Evolutionary conservation across 2,113 vertebrate species (phyloP), one percentile per base, ranked within the genome.

Genomic region (Myxocyprinus asiaticus): DNA sequence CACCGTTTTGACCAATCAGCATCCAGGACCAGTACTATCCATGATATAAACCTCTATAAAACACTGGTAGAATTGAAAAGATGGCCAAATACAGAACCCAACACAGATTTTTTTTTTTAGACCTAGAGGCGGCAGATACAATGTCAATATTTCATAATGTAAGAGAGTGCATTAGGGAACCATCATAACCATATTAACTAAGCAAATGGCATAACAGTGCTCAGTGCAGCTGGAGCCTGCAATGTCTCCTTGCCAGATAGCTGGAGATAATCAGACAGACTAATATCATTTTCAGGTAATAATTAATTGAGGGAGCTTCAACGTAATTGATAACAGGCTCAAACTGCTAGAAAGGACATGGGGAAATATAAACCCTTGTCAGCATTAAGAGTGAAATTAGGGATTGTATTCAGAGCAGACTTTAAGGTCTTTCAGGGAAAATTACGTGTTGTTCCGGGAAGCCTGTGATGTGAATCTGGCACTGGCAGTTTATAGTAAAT

Each of bases 371-470:
- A n/a, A n/a, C n/a, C n/a, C n/a, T 50, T 53, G 10, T 53, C 33
- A 70, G 67, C 7, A 42, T 70, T 62, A 72, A 64, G 50, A 72
- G 10, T n/a, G 61, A 66, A 47, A 1, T 62, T 44, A 9, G n/a
- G 8, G 59, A 43, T 58, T 61, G 42, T 43, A 50, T 72, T 50
- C 43, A 48, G 61, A 10, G 22, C 22, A 33, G 22, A 33, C 22
- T 33, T 33, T 33, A 33, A 33, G 22, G 22, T 33, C 11, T 17
- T 72, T 65, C 42, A n/a, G 68, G 48, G 12, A 56, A 78, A 78
- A 70, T 80, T 61, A 80, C 78, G 4, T 15, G 62, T 45, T 59
- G 22, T 80, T 74, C 71, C 44, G 43, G 69, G 69, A 74, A 74
- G 69, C 42, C 33, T 48, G 22, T 51, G 68, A 33, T 67, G 63